phyloP scores from a whole-genome alignment of 2,888 invertebrate genomes.

The Rhopalosiphum nymphaeae region DNA sequence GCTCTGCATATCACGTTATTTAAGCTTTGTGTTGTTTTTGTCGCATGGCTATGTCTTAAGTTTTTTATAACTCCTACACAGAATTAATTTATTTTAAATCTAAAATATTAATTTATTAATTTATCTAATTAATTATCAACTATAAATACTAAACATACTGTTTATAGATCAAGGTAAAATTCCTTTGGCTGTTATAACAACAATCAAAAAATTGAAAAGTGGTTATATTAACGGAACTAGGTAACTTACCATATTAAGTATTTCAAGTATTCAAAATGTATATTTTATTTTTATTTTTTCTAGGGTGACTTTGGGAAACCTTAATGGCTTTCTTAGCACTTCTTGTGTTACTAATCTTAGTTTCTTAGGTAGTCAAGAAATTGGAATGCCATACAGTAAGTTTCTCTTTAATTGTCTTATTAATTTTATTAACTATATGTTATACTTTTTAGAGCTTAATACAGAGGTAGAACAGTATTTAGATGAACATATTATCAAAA shows the following conservation, averaged over 20 bases:
- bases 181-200: conserved; percentile 94
- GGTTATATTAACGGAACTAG: conserved; percentile 98
- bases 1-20: background rate
- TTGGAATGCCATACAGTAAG: conserved; percentile 87
- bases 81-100: background rate
- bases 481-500: conserved; percentile 86
- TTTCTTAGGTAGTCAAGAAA: conserved; percentile 93
- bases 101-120: background rate
- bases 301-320: conserved; percentile 92
- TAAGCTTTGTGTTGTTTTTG: background rate
- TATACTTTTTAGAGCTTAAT: conserved; percentile 76
- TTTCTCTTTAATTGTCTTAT: conserved; percentile 67
- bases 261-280: conserved; percentile 32
- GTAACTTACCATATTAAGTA: conserved; percentile 68
- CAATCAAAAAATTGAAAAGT: conserved; percentile 97
- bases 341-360: conserved; percentile 98
- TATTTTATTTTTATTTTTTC: conserved; percentile 59
- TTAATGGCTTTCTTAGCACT: conserved; percentile 95
- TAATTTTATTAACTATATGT: background rate
- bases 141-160: conserved; percentile 50
- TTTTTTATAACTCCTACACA: conserved; percentile 4
- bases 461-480: conserved; percentile 88
- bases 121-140: conserved; percentile 44
- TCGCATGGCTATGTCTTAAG: conserved; percentile 34
- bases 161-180: conserved; percentile 89